These are phyloP conservation scores for Cataglyphis livida DNA, from an alignment of 2,888 invertebrate species.

Conservation along the genomic window DNA sequence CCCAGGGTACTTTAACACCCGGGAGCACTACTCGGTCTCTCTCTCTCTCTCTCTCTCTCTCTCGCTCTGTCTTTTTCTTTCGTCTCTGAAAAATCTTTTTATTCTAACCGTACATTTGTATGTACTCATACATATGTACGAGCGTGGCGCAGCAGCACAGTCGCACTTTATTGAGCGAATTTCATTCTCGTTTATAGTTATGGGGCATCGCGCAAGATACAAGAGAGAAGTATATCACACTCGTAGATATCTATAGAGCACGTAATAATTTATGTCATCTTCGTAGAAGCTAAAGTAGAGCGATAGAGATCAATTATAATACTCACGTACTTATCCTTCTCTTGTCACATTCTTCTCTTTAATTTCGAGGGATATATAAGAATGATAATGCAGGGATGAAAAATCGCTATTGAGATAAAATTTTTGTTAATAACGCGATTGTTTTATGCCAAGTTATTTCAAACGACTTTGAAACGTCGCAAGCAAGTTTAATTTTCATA, in stretches of 20 bases:
- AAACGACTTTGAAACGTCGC: background rate
- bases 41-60: background rate
- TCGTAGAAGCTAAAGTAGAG: constrained; percentile 33
- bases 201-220: constrained; percentile 41
- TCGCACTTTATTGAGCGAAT: constrained; percentile 69
- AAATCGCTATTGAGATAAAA: background rate
- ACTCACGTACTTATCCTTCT: background rate
- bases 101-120: constrained; percentile 50
- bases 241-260: constrained; percentile 48
- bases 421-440: background rate
- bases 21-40: constrained; percentile 56
- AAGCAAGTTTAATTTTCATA: background rate
- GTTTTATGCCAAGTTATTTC: background rate
- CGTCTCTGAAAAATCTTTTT: constrained; percentile 69
- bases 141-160: constrained; percentile 16
- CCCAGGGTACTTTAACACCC: constrained; percentile 49
- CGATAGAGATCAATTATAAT: constrained; percentile 33
- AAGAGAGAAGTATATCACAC: constrained; percentile 8
- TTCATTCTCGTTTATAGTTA: constrained; percentile 71
- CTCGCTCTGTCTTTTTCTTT: background rate
- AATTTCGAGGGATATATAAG: background rate
- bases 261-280: constrained; percentile 42
- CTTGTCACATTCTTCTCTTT: background rate
- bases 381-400: no score
- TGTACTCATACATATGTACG: constrained; percentile 44